Evolutionary conservation across 2,113 vertebrate genomes (phyloP).

Genomic region (Stictonetta naevosa): DNA sequence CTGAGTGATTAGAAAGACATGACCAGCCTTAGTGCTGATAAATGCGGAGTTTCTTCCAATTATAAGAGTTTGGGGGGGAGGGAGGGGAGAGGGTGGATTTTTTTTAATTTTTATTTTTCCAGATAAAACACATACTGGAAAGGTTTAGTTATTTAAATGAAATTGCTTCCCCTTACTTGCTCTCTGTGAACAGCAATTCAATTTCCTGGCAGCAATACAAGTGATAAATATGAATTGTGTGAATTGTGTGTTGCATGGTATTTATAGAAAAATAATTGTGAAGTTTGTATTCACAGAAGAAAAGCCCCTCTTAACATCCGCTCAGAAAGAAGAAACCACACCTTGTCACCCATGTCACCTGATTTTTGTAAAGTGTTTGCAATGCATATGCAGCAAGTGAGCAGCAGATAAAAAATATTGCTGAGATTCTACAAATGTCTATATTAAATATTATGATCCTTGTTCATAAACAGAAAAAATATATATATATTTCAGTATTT

Average conservation of each 20-base stretch:
- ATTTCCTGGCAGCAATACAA: slow-evolving; percentile 4
- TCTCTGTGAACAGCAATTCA: slow-evolving; percentile 29
- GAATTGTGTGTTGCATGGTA: neutral
- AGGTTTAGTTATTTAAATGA: slow-evolving; percentile 36
- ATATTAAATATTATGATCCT: neutral
- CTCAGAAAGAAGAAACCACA: neutral
- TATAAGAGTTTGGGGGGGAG: neutral
- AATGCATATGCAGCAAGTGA: neutral
- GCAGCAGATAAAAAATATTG: neutral
- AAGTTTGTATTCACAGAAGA: neutral
- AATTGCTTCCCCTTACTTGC: neutral
- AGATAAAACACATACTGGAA: neutral
- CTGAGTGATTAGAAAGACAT: neutral
- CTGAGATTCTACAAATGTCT: neutral
- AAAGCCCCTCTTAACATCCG: neutral
- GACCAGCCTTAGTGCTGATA: neutral
- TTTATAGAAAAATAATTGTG: slow-evolving; percentile 33
- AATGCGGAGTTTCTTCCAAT: neutral
- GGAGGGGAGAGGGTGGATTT: too few species aligned
- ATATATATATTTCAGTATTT: neutral
- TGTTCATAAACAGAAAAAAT: neutral
- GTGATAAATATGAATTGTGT: slow-evolving; percentile 4
- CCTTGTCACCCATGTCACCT: neutral
- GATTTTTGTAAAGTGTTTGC: neutral
- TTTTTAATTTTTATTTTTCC: neutral